Evolutionary conservation across 2,888 invertebrate species (phyloP).

Genomic region (Tiliacea citrago): DNA sequence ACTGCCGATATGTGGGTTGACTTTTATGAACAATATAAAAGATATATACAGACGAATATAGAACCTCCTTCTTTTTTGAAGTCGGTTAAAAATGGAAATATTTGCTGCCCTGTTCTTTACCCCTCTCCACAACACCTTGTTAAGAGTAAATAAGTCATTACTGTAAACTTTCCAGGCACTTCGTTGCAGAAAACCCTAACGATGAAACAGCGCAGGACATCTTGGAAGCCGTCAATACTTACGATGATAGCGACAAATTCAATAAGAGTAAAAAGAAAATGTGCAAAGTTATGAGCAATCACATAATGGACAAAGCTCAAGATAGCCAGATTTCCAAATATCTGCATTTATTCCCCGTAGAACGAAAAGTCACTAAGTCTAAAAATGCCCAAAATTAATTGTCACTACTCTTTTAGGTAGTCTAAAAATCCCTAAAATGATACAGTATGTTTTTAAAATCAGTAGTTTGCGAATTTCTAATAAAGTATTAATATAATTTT

Average conservation of each 20-base stretch:
- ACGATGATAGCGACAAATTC: too few relatives aligned
- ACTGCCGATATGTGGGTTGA: too few relatives aligned
- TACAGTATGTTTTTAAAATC: too few relatives aligned
- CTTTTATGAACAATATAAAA: too few relatives aligned
- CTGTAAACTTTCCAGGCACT: conserved; percentile 69
- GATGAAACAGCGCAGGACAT: conserved; percentile 71
- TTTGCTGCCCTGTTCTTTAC: too few relatives aligned
- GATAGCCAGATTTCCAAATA: conserved; percentile 73
- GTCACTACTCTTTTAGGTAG: too few relatives aligned
- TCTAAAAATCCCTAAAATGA: too few relatives aligned
- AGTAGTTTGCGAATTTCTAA: too few relatives aligned
- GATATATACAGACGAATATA: too few relatives aligned
- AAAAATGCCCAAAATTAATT: not conserved
- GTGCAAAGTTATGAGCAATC: conserved; percentile 72
- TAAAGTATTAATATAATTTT: too few relatives aligned
- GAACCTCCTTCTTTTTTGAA: too few relatives aligned
- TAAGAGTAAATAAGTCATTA: not conserved
- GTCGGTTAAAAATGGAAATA: too few relatives aligned
- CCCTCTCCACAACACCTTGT: not conserved
- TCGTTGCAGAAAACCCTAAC: conserved; percentile 70
- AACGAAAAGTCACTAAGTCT: not conserved
- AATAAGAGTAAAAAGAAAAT: conserved; percentile 66
- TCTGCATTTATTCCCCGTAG: conserved; percentile 69
- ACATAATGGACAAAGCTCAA: conserved; percentile 67
- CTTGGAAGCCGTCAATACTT: conserved; percentile 71